Base-by-base conservation (phyloP, 1,140 invertebrate species). In the Zaprionus taronus region DNA sequence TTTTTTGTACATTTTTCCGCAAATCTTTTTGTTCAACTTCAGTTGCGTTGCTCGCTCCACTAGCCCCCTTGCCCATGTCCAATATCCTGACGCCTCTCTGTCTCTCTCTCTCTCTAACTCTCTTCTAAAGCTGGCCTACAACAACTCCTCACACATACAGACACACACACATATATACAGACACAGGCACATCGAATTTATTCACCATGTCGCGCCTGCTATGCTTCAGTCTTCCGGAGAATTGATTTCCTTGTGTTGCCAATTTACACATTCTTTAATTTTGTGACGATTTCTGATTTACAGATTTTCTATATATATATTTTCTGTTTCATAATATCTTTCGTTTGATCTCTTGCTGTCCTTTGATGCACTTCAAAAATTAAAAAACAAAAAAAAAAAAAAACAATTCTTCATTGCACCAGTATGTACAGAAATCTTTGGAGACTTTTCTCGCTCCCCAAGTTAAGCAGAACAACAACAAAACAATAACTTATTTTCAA, bases 341-440 rank as follows among this genome's bases (percentile, higher is more conserved):
- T 14, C 49, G 26, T 58, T 66, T 66, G 17, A 28, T 67, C 68
- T 74, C 78, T 78, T 87, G 83, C 79, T 69, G 83, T 79, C 80
- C 82, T 76, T 79, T 82, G 68, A 85, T 82, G 83, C 83, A 85
- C 83, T 79, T 72, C 63, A 78, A 85, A 64, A 77, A 44, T 17
- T 53, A 14, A 64, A 63, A 22, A 66, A 69, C 49, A n/a, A 66
- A 69, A 53, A 24, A 64, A 58, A 20, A 66, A n/a, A n/a, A 63
- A 38, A n/a, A 41, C 28, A 75, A 71, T 71, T 87, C 72, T 86
- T 86, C 76, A 87, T 87, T 82, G 83, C 83, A 86, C 83, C 47
- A 51, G 47, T 65, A 64, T 82, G 76, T 86, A 86, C 64, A 75
- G 34, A 56, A 61, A 67, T 76, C 67, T 75, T 64, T 63, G 57